phyloP scores from a whole-genome alignment of 2,113 vertebrate species.

The Hiodon alosoides region DNA sequence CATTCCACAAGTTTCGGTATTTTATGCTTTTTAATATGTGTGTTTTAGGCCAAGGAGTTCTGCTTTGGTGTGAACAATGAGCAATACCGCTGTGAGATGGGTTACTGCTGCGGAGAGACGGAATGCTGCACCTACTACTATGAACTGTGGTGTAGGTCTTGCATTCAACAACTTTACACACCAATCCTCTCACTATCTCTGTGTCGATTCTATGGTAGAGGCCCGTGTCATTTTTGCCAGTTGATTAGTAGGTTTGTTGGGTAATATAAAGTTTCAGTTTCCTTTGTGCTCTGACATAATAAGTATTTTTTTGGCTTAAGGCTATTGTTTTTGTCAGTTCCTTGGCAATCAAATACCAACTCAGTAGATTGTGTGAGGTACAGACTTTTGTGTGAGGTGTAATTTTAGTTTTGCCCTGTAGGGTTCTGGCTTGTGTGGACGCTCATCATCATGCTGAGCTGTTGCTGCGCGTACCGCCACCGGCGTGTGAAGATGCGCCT shows the following conservation, averaged over 20 bases:
- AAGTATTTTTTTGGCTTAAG: too few species aligned
- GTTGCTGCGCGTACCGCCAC: slow-evolving; percentile 44
- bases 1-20: slow-evolving; percentile 21
- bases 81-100: slow-evolving; percentile 71
- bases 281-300: too few species aligned
- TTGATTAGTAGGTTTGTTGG: too few species aligned
- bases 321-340: too few species aligned
- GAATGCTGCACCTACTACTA: slow-evolving; percentile 76
- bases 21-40: slow-evolving; percentile 27
- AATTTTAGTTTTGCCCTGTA: too few species aligned
- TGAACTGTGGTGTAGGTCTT: slow-evolving; percentile 71
- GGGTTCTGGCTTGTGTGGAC: slow-evolving; percentile 79
- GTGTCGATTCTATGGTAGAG: neutral
- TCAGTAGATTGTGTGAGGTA: too few species aligned
- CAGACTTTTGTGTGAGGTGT: too few species aligned
- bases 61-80: slow-evolving; percentile 72
- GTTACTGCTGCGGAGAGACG: slow-evolving; percentile 71
- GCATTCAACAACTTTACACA: neutral
- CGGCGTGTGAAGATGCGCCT: slow-evolving; percentile 71
- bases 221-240: too few species aligned
- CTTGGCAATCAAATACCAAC: too few species aligned
- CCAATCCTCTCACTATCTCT: neutral
- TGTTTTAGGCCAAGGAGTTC: slow-evolving; percentile 64
- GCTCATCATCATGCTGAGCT: slow-evolving; percentile 67
- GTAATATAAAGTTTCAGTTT: too few species aligned